Conservation (phyloP, 2,797 vertebrate species). For the Mormyrus hasselquistii region DNA sequence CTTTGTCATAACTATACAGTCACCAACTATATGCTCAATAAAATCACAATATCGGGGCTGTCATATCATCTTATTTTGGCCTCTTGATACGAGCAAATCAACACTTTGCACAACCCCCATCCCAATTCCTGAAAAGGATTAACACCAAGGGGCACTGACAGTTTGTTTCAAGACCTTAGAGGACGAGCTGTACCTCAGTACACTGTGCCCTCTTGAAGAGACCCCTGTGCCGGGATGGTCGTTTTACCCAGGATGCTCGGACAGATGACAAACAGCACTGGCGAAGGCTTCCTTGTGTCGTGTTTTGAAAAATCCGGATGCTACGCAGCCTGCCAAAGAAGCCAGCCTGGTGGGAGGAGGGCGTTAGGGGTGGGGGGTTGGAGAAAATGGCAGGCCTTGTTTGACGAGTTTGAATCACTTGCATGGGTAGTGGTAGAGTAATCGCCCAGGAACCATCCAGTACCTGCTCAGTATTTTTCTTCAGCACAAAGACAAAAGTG, state of each 20-base stretch:
- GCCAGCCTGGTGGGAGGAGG: background rate
- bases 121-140: background rate
- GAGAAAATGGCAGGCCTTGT: background rate
- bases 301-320: background rate
- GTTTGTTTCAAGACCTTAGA: background rate
- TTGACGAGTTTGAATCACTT: background rate
- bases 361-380: background rate
- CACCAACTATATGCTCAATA: background rate
- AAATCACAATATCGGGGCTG: background rate
- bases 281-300: background rate
- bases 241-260: background rate
- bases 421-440: background rate
- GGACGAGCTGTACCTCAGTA: background rate
- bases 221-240: background rate
- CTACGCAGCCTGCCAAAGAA: background rate
- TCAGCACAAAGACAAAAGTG: background rate
- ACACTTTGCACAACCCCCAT: background rate
- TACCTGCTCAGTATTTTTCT: background rate
- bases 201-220: background rate
- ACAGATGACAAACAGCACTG: background rate
- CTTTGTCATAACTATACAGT: background rate
- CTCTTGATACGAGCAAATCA: background rate
- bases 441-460: background rate
- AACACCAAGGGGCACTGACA: background rate
- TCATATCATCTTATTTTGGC: background rate